Evolutionary conservation across 1,140 invertebrate genomes (phyloP).

Genomic region (Drosophila tsacasi): DNA sequence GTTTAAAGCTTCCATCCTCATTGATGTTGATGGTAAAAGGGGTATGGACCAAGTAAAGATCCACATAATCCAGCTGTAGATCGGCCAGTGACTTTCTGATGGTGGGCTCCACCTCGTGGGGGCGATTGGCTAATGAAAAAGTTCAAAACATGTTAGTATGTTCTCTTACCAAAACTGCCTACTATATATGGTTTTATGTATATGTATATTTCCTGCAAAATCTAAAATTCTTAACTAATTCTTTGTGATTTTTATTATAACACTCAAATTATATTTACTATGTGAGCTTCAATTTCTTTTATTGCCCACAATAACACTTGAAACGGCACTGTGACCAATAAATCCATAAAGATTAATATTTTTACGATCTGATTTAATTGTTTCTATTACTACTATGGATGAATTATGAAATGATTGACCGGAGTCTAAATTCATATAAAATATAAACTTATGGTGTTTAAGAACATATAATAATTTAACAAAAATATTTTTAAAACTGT

Average conservation of each 20-base stretch:
- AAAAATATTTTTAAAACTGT: too few relatives aligned
- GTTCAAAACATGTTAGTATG: not conserved
- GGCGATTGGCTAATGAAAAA: conserved; percentile 86
- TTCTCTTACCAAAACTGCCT: too few relatives aligned
- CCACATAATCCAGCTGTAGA: conserved; percentile 92
- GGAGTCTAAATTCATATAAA: not conserved
- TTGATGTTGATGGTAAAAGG: conserved; percentile 88
- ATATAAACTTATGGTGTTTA: not conserved
- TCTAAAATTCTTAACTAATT: not conserved
- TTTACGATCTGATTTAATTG: not conserved
- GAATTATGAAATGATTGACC: not conserved
- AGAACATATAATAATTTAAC: not conserved
- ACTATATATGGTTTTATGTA: too few relatives aligned
- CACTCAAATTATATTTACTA: not conserved
- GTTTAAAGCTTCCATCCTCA: conserved; percentile 84
- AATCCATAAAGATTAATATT: not conserved
- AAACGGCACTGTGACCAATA: not conserved
- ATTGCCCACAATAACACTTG: conserved; percentile 1
- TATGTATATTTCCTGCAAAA: not conserved
- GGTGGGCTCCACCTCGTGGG: conserved; percentile 90
- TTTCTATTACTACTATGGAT: not conserved
- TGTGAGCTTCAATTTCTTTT: not conserved
- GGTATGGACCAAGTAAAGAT: conserved; percentile 93
- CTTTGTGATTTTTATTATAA: not conserved
- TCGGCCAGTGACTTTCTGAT: conserved; percentile 90